phyloP scores from a whole-genome alignment of 2,113 vertebrate genomes.

The Arenaria interpres region DNA sequence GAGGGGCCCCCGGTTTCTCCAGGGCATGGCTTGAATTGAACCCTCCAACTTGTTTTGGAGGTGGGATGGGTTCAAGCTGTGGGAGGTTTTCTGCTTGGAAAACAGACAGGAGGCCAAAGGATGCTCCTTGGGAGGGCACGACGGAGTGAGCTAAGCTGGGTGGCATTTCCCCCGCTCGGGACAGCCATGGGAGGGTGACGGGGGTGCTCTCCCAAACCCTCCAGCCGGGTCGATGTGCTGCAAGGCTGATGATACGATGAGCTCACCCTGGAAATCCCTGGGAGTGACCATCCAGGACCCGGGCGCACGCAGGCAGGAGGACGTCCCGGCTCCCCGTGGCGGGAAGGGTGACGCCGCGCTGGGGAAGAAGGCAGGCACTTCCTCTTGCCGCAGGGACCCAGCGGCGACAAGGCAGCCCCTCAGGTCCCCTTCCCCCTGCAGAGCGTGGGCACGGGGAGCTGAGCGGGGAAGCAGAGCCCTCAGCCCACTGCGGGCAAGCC shows the following conservation, averaged over 20 bases:
- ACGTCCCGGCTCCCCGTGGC: background rate
- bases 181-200: background rate
- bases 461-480: background rate
- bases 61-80: background rate
- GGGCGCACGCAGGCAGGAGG: background rate
- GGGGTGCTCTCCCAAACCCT: rapidly evolving
- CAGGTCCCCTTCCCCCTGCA: background rate
- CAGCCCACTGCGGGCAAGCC: background rate
- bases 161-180: background rate
- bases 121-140: background rate
- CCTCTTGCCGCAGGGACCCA: background rate
- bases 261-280: background rate
- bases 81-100: background rate
- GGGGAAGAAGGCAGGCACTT: slow-evolving; percentile 11
- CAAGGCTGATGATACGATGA: rapidly evolving
- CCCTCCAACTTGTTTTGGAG: background rate
- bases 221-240: background rate
- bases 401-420: rapidly evolving
- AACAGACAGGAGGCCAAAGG: background rate
- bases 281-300: background rate
- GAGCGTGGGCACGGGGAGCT: rapidly evolving
- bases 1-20: background rate
- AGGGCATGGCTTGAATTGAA: background rate
- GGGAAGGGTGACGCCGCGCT: background rate
- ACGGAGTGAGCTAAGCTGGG: background rate